Evolutionary conservation across 2,888 invertebrate genomes (phyloP), one percentile per base, ranked within the genome.

Genomic region (Cacoxenus indagator): DNA sequence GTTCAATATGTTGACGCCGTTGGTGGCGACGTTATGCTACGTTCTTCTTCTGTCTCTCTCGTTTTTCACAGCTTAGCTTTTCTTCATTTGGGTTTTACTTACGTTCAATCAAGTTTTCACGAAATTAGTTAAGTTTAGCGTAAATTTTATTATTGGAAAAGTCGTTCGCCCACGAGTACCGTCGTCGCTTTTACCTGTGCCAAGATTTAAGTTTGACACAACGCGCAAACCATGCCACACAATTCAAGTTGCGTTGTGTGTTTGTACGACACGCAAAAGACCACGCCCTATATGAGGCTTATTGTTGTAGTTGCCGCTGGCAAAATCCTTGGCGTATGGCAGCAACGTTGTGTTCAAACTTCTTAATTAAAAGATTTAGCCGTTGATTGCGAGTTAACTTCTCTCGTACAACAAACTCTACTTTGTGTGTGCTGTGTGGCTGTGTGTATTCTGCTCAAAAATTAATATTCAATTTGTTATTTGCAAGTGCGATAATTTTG

Each of bases 21-120:
- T 8, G 37, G 37, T 11, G 8, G 8, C 37, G 37, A 37, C 9
- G 8, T 37, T 37, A 43, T 37, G 37, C 14, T 37, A 4, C 14
- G 5, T 37, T 37, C 37, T 8, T 14, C 5, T 37, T 37, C 37
- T 14, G 14, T 8, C 2, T 1, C 14, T 11, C 65, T 70, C 37
- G 14, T 8, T 4, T 1, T 37, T 11, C 65, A 71, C 70, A 70
- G 68, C 67, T 71, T 70, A 75, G 24, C 70, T 73, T 73, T 75
- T n/a, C n/a, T n/a, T 69, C 75, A 70, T 70, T 74, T 74, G 70
- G 64, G 51, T 67, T 66, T 74, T 74, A 72, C 69, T 75, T 75
- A 71, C 54, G 54, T 51, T 65, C 65, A 65, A 65, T 65, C 65
- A 65, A 65, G 54, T 51, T 65, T 54, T 54, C 51, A 48, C 51